Conservation (phyloP, 2,797 vertebrate genomes). For the Gambusia yucatana region DNA sequence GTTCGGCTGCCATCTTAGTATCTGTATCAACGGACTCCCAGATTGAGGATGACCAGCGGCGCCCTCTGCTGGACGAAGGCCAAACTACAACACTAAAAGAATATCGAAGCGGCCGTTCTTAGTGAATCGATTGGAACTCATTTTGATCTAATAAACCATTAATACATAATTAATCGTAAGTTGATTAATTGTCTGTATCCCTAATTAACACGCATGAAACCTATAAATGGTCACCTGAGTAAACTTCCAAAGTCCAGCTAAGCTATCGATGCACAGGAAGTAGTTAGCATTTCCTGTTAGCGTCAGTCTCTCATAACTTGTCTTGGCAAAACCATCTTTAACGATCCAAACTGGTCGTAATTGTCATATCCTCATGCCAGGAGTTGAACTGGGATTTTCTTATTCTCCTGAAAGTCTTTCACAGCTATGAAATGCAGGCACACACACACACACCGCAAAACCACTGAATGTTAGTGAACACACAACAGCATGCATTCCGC, state of each 20-base stretch:
- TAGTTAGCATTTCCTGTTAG: slow-evolving; percentile 23
- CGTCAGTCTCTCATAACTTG: background rate
- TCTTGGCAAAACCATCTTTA: background rate
- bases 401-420: slow-evolving; percentile 5
- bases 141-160: too few relatives aligned
- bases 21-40: too few relatives aligned
- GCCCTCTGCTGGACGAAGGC: too few relatives aligned
- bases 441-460: slow-evolving; percentile 28
- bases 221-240: slow-evolving; percentile 43
- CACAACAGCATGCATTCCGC: slow-evolving; percentile 65
- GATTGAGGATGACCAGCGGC: too few relatives aligned
- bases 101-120: too few relatives aligned
- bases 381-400: background rate
- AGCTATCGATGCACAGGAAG: background rate
- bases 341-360: background rate
- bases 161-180: too few relatives aligned
- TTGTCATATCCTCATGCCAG: background rate
- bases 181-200: too few relatives aligned
- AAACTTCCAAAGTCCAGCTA: background rate
- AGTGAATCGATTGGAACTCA: too few relatives aligned
- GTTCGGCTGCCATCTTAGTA: too few relatives aligned
- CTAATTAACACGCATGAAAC: slow-evolving; percentile 29
- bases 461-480: slow-evolving; percentile 53
- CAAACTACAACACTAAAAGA: too few relatives aligned
- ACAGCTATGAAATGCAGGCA: slow-evolving; percentile 1